Conservation (phyloP, 2,888 invertebrate genomes). For the Thymelicus sylvestris region DNA sequence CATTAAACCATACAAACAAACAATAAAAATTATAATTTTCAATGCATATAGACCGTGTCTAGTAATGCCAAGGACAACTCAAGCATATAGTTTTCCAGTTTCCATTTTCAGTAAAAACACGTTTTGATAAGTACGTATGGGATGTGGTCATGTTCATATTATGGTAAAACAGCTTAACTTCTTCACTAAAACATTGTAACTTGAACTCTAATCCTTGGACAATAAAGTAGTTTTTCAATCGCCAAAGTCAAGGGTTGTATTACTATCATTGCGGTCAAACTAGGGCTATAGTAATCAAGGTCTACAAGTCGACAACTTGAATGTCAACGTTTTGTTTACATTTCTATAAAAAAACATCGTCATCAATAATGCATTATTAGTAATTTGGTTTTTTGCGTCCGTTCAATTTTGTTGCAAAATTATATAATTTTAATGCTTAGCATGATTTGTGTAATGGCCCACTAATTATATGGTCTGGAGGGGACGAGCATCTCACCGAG, state of each 20-base stretch:
- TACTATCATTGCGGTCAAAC: constrained; percentile 17
- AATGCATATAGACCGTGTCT: constrained; percentile 49
- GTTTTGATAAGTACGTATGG: constrained; percentile 56
- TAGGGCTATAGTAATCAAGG: constrained; percentile 74
- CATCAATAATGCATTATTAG: constrained; percentile 48
- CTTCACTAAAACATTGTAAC: constrained; percentile 7
- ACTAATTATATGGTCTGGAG: background rate
- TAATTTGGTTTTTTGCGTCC: constrained; percentile 43
- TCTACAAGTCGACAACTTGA: constrained; percentile 74
- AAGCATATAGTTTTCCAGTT: constrained; percentile 74
- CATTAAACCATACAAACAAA: too few species aligned
- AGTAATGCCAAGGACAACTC: constrained; percentile 75
- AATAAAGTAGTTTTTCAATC: constrained; percentile 10
- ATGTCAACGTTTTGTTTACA: constrained; percentile 78
- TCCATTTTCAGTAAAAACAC: constrained; percentile 82
- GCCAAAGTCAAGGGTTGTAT: constrained; percentile 13
- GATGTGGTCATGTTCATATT: constrained; percentile 9
- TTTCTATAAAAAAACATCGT: constrained; percentile 53
- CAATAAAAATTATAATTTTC: constrained; percentile 22
- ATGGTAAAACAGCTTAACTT: constrained; percentile 12
- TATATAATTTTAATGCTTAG: background rate
- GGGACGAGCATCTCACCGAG: background rate
- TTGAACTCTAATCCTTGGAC: constrained; percentile 9
- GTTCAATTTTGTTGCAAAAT: constrained; percentile 41
- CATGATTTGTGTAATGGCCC: background rate